Base-by-base conservation (phyloP, 2,888 invertebrate species). In the Actias luna region DNA sequence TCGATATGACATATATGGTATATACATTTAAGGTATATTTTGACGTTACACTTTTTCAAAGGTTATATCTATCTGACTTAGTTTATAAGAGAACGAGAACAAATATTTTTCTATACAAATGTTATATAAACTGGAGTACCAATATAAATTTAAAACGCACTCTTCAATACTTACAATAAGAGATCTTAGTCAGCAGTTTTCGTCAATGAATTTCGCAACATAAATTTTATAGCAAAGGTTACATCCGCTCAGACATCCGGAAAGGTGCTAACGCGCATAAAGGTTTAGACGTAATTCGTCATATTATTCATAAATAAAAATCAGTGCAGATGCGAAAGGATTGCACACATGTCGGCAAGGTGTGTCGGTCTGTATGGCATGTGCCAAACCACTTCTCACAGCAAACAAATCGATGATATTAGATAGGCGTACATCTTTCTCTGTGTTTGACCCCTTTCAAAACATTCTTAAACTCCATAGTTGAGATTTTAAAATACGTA, bases 281-380 rank as follows among this genome's bases (percentile, higher is more conserved):
- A 88, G 79, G 88, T 76, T 71, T 77, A 79, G 78, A 77, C 78
- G 89, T 89, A 89, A 89, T 91, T 92, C 92, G 90, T 91, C 92
- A 92, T 91, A 92, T 90, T 89, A 89, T 90, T 91, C 89, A 89
- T 87, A 88, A 84, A 89, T 89, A 88, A 87, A 88, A 91, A 91
- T 91, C 90, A 89, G 89, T 89, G 89, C 89, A 89, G 92, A 92
- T 92, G 91, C 78, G 87, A 92, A 92, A 92, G 92, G 92, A 91
- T 92, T 91, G 89, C 89, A 88, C 88, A 88, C 88, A 89, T 90
- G 89, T 67, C 71, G 80, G 84, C 90, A 92, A 92, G 92, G 92
- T 92, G 90, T 79, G 83, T 71, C 70, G 68, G 63, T 68, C 73
- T 75, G 69, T 71, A 73, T 87, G 88, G 89, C 91, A 89, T 91